Percentiles rank a stretch among this genome's conserved stretches.
phyloP scores from a whole-genome alignment of 2,888 invertebrate genomes.

The Meghimatium bilineatum region DNA sequence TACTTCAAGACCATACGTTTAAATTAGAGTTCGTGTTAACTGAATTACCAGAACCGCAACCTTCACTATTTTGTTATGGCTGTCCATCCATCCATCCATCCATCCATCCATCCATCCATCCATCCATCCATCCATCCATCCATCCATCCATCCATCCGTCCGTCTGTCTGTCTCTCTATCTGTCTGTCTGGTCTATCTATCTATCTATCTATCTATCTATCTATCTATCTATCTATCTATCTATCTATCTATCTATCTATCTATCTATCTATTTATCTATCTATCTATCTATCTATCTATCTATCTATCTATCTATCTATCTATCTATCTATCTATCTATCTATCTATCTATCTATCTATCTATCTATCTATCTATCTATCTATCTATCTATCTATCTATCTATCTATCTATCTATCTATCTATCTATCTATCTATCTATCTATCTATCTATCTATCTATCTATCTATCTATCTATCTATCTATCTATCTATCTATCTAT shows the following conservation, averaged over 20 bases:
- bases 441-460: not conserved
- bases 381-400: not conserved
- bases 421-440: not conserved
- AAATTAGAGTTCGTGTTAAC: too few relatives aligned
- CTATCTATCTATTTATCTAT: too few relatives aligned
- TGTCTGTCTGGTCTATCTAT: too few relatives aligned
- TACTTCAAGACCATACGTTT: too few relatives aligned
- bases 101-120: too few relatives aligned
- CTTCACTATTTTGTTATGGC: too few relatives aligned
- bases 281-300: not conserved
- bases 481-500: not conserved
- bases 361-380: not conserved
- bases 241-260: conserved; percentile 14
- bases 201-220: not conserved
- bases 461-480: not conserved
- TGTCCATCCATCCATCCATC: too few relatives aligned
- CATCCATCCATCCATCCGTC: too few relatives aligned
- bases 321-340: conserved; percentile 7
- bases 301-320: not conserved
- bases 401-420: not conserved
- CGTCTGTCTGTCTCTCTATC: too few relatives aligned
- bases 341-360: conserved; percentile 5
- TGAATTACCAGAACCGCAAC: too few relatives aligned
- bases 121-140: too few relatives aligned
- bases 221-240: conserved; percentile 23